Percentiles rank a stretch among this genome's conserved stretches.
phyloP scores from a whole-genome alignment of 2,888 invertebrate species.

The Chaetogeoica ovagalla region DNA sequence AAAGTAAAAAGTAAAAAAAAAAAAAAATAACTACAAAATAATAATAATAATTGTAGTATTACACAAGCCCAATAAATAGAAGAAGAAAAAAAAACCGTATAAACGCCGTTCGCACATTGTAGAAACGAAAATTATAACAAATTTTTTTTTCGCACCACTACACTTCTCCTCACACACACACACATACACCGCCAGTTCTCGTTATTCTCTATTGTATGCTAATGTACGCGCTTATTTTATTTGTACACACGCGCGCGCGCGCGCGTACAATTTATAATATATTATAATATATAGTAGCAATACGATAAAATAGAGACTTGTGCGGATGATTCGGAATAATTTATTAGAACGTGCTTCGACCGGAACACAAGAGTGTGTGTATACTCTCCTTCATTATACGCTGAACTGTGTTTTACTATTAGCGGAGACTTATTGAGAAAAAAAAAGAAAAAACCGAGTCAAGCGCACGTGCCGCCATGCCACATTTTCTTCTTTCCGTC shows the following conservation, averaged over 20 bases:
- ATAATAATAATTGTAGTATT: background rate
- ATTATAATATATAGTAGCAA: no score
- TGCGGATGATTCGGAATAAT: conserved; percentile 49
- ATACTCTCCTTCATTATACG: no score
- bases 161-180: conserved; percentile 33
- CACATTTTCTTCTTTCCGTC: conserved; percentile 7
- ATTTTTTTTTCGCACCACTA: conserved; percentile 28
- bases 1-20: conserved; percentile 26
- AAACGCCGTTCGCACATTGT: conserved; percentile 10
- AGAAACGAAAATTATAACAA: conserved; percentile 39
- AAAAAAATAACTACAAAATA: background rate
- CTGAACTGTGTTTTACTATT: conserved; percentile 18
- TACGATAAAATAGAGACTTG: conserved; percentile 50
- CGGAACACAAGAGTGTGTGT: background rate
- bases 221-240: conserved; percentile 30
- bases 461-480: conserved; percentile 51
- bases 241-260: background rate
- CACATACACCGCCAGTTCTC: conserved; percentile 18
- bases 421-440: conserved; percentile 46
- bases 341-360: conserved; percentile 47
- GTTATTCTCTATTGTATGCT: conserved; percentile 49
- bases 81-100: conserved; percentile 21
- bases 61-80: no score
- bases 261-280: conserved; percentile 32
- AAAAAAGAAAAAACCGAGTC: conserved; percentile 28